A percentile compares a stretch with the other conserved stretches of the same genome.
These are phyloP conservation scores for Eurytoma adleriae DNA, from an alignment of 2,888 invertebrate species.

Conservation along the genomic window DNA sequence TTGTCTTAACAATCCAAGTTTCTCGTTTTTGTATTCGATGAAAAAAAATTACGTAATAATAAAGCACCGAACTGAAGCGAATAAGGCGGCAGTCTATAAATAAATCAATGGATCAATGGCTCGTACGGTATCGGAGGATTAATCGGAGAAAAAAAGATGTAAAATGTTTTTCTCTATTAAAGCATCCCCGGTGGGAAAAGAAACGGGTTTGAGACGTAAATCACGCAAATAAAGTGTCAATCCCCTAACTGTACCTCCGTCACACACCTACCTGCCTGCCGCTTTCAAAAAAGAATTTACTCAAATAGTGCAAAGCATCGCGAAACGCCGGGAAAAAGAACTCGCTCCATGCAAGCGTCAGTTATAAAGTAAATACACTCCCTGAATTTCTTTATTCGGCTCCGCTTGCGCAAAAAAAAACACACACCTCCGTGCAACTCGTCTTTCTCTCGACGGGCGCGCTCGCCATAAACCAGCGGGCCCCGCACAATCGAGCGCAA, in stretches of 20 bases:
- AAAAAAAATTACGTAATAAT: too few species aligned
- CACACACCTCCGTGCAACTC: not conserved
- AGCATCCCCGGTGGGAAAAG: slow-evolving; percentile 4
- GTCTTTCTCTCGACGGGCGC: not conserved
- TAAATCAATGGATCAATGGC: too few species aligned
- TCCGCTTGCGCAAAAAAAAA: not conserved
- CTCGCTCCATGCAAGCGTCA: not conserved
- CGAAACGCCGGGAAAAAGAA: not conserved
- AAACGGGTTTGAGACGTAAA: slow-evolving; percentile 43
- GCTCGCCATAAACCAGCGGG: not conserved
- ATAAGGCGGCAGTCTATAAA: too few species aligned
- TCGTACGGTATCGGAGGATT: too few species aligned
- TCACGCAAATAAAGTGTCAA: slow-evolving; percentile 19
- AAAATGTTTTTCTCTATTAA: slow-evolving; percentile 1
- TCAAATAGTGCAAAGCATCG: not conserved
- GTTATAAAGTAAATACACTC: not conserved
- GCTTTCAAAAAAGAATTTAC: not conserved
- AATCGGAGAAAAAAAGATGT: not conserved
- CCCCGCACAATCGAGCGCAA: not conserved
- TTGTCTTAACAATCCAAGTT: too few species aligned
- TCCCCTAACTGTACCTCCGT: slow-evolving; percentile 21
- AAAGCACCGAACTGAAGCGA: too few species aligned
- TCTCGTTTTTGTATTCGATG: too few species aligned
- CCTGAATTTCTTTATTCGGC: not conserved
- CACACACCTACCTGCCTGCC: not conserved